phyloP scores from a whole-genome alignment of 2,113 vertebrate genomes.

The Columba livia region DNA sequence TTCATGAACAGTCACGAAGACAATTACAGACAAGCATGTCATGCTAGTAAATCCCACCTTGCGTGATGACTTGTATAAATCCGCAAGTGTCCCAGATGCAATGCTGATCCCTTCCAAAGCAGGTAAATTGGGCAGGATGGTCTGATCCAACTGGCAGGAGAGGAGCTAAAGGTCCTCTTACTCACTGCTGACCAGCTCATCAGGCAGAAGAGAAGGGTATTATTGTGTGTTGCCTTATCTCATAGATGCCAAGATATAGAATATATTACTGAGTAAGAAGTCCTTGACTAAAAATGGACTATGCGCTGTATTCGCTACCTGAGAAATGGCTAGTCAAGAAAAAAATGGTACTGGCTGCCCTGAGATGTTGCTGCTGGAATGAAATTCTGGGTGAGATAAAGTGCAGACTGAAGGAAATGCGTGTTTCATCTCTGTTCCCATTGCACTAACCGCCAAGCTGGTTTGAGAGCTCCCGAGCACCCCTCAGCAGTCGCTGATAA shows the following conservation, averaged over 20 bases:
- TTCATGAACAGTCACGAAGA: background rate
- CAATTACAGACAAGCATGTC: background rate
- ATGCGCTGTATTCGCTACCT: background rate
- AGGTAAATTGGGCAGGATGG: background rate
- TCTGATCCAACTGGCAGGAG: background rate
- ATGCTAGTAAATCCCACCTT: background rate
- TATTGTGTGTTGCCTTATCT: background rate
- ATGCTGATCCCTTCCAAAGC: background rate
- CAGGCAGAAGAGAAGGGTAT: rapidly evolving
- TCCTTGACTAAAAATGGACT: background rate
- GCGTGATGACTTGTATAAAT: background rate
- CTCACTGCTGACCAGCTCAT: background rate
- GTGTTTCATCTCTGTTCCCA: background rate
- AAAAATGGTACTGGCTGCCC: background rate
- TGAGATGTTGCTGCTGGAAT: background rate
- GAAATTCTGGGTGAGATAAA: background rate
- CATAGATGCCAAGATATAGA: background rate
- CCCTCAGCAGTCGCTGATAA: background rate
- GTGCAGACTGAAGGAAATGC: background rate
- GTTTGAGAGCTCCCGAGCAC: background rate
- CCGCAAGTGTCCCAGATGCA: background rate
- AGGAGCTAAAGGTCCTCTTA: background rate
- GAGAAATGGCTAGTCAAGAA: background rate
- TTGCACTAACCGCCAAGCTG: background rate
- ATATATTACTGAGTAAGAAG: background rate